Conservation (phyloP, 2,113 vertebrate genomes). For the Calidris pygmaea region DNA sequence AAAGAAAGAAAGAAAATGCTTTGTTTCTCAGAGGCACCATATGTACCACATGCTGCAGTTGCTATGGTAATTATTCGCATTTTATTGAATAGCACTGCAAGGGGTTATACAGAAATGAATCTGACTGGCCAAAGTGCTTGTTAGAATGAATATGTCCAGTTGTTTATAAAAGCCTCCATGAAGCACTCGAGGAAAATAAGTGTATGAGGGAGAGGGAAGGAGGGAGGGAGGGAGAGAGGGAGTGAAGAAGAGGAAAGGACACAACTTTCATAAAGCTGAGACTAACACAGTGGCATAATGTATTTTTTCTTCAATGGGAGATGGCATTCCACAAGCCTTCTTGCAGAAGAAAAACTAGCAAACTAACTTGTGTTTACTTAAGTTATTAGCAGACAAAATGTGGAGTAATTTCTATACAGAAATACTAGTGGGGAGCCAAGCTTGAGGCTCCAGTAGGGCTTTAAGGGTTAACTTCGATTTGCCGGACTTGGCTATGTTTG, state of each 20-base stretch:
- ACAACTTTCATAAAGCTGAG: background rate
- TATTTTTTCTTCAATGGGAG: background rate
- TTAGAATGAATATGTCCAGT: constrained; percentile 66
- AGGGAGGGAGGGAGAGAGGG: background rate
- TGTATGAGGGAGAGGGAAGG: background rate
- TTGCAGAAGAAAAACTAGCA: background rate
- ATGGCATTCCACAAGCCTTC: background rate
- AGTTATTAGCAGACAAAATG: background rate
- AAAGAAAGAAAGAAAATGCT: constrained; percentile 61
- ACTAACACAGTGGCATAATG: background rate
- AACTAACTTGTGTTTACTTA: background rate
- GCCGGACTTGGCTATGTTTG: background rate
- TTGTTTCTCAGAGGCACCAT: constrained; percentile 73
- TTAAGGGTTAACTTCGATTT: background rate
- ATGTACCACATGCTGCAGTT: constrained; percentile 75
- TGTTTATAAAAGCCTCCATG: constrained; percentile 71
- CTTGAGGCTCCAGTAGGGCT: background rate
- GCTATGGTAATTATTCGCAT: constrained; percentile 82
- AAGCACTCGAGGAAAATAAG: constrained; percentile 59
- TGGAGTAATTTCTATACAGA: background rate
- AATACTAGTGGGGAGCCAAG: background rate
- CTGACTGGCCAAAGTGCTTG: constrained; percentile 62
- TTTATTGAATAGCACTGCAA: constrained; percentile 75
- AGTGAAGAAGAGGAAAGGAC: background rate
- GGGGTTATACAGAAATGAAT: constrained; percentile 73